A percentile compares a stretch with the other conserved stretches of the same genome.
Conservation (phyloP, 2,113 vertebrate species). For the Burhinus bistriatus region DNA sequence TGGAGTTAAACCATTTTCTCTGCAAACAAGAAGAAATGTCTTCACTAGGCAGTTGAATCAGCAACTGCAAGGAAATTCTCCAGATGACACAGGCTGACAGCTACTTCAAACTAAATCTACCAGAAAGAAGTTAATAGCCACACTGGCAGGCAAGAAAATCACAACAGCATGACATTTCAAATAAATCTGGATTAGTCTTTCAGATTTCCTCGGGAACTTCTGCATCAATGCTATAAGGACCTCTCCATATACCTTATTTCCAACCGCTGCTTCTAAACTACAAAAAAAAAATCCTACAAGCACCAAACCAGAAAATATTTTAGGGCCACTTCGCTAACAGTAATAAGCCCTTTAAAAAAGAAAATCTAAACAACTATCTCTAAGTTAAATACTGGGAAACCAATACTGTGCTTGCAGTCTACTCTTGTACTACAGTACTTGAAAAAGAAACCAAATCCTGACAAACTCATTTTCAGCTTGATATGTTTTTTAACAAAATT, state of each 20-base stretch:
- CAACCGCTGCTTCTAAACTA: neutral
- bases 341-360: neutral
- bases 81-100: neutral
- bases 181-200: neutral
- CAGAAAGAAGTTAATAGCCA: neutral
- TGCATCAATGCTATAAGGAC: neutral
- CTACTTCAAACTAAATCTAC: neutral
- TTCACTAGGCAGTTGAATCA: constrained; percentile 27
- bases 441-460: neutral
- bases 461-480: neutral
- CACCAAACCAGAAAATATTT: neutral
- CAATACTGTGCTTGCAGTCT: neutral
- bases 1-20: constrained; percentile 28
- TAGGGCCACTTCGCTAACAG: neutral
- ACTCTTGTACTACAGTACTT: neutral
- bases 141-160: neutral
- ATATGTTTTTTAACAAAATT: neutral
- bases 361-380: neutral
- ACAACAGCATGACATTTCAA: accelerated
- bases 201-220: neutral
- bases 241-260: neutral
- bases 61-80: constrained; percentile 13
- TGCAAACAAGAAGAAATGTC: constrained; percentile 50
- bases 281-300: neutral
- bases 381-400: neutral